Evolutionary conservation across 2,113 vertebrate species (phyloP), one percentile per base, ranked within the genome.

Genomic region (Vimba vimba): DNA sequence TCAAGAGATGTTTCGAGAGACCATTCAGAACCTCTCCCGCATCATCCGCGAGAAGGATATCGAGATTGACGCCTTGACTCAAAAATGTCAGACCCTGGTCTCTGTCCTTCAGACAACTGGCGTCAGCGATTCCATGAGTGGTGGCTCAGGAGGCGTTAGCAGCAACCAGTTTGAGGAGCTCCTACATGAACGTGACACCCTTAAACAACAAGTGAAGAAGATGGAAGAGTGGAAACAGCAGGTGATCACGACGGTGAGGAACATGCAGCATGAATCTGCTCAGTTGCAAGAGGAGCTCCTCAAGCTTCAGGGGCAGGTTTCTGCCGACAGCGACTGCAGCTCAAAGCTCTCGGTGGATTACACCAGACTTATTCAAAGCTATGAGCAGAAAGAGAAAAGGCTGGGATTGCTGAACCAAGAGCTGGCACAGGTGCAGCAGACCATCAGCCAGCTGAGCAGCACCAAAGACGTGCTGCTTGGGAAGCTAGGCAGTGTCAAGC

Each of bases 171-270:
- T 99, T 82, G 97, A 99, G 90, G 96, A 99, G 82, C 96, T 99
- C 60, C 91, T 99, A 0, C 97, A 98, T 79, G 98, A 99, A 74
- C 93, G 98, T 0, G 97, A 99, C 92, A 96, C 94, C 0, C 89
- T 99, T 60, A 98, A 99, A 79, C 98, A 99, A 64, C 98, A 99
- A 88, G 97, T 98, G 33, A 99, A 99, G 93, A 99, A 99, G 91
- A 97, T 99, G 97, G 97, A 99, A 23, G 98, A 99, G 89, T 99
- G 98, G 98, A 99, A 99, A 85, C 97, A 98, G 78, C 98, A 99
- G 86, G 98, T 99, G 68, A 98, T 98, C 90, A 99, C 98, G 11
- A 99, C 98, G 0, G 97, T 99, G 4, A 97, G 97, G 88, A 99
- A 99, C 83, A 98, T 99, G 98, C 97, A 98, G n/a, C 98, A 97